Conservation (phyloP, 2,888 invertebrate species). For the Parascotia fuliginaria region DNA sequence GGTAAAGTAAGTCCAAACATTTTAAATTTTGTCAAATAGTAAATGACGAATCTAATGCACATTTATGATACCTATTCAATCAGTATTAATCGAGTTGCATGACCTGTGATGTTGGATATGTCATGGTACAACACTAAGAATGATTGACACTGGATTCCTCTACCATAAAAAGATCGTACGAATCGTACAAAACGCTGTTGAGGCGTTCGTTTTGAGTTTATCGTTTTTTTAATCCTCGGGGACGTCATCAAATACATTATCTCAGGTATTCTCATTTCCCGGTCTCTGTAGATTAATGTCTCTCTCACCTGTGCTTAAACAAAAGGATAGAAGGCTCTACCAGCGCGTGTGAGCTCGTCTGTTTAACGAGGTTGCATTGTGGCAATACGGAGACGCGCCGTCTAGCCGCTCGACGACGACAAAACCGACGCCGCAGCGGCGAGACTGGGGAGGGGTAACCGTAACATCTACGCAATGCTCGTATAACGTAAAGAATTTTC, state of each 20-base stretch:
- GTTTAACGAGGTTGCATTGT: conserved; percentile 60
- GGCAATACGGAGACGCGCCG: conserved; percentile 67
- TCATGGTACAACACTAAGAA: conserved; percentile 13
- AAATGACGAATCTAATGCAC: too few species aligned
- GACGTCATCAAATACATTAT: background rate
- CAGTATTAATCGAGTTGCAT: too few species aligned
- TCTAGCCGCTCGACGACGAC: conserved; percentile 68
- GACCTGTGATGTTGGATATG: too few species aligned
- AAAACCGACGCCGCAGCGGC: conserved; percentile 40
- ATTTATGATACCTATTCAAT: too few species aligned
- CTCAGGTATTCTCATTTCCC: conserved; percentile 25
- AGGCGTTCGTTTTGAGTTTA: too few species aligned
- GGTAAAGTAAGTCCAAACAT: too few species aligned
- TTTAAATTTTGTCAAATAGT: too few species aligned
- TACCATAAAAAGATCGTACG: background rate
- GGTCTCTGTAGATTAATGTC: conserved; percentile 17
- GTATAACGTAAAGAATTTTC: conserved; percentile 23
- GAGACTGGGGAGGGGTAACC: conserved; percentile 35
- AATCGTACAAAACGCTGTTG: conserved; percentile 6
- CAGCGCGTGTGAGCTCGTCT: conserved; percentile 51
- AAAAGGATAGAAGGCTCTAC: conserved; percentile 44
- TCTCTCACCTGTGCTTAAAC: conserved; percentile 35
- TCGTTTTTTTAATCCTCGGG: background rate
- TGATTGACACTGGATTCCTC: conserved; percentile 36
- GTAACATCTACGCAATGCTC: conserved; percentile 38